Conservation (phyloP, 2,113 vertebrate species). For the Centropus bengalensis region DNA sequence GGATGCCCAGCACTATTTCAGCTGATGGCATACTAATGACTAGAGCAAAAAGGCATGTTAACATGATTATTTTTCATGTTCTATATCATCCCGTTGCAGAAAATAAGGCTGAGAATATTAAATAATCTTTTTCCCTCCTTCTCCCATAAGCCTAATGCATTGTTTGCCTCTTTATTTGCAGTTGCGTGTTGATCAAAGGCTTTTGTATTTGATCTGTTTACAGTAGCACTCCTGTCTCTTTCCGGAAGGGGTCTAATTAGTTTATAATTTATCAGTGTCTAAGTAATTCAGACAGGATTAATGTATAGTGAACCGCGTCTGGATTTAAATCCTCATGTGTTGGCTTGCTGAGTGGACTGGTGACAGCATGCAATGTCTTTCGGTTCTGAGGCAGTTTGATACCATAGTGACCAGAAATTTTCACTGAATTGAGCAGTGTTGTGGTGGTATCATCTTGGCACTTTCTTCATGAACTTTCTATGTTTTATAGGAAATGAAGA, state of each 20-base stretch:
- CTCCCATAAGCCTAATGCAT: background rate
- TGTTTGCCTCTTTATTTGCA: background rate
- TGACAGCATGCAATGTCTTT: background rate
- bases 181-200: background rate
- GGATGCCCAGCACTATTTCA: background rate
- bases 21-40: background rate
- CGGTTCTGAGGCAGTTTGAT: background rate
- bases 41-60: background rate
- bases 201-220: constrained; percentile 16
- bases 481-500: background rate
- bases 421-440: background rate
- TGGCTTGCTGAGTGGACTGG: background rate
- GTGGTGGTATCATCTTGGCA: background rate
- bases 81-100: background rate
- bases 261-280: constrained; percentile 7
- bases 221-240: background rate
- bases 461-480: background rate
- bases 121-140: background rate
- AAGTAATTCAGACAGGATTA: constrained; percentile 11
- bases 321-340: background rate
- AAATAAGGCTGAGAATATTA: background rate
- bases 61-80: background rate
- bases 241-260: constrained; percentile 16
- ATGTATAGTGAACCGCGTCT: background rate
- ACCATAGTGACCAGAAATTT: background rate